Evolutionary conservation across 2,797 vertebrate species (phyloP), one percentile per base, ranked within the genome.

Genomic region (Ibycter americanus): DNA sequence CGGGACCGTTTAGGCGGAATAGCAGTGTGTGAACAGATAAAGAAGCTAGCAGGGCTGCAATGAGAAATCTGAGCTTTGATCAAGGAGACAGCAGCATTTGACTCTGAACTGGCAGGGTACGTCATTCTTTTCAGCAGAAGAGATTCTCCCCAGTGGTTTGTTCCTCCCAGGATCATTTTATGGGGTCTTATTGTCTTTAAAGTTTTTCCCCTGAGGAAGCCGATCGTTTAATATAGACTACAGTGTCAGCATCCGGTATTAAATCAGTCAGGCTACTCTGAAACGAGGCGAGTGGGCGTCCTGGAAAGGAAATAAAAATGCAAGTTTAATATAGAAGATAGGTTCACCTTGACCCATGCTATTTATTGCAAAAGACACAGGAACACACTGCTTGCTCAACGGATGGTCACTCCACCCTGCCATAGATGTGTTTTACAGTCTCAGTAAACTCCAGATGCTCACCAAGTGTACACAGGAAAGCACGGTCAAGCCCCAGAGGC

Each of bases 251-350:
- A 94, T 99, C 98, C 63, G 98, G 98, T 96, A 99, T 97, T 96
- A 99, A 97, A 92, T 98, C 98, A 93, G 97, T 97, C 89, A 98
- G 98, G 94, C 98, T 97, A 96, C 98, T 98, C 94, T 97, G 98
- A 97, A 99, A 99, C 2, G 97, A 98, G 92, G 98, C 98, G 20
- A 99, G 98, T 42, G 98, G 97, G 87, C 98, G 98, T 78, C 99
- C 99, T 99, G 98, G 83, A 95, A 83, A 95, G 58, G 87, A 96
- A 97, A 96, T 68, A 86, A 73, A 91, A 88, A n/a, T 8, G 1
- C 40, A 78, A 78, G 56, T 81, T 97, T 85, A 97, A 62, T 15
- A 68, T 36, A 74, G 56, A 44, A 67, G 36, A 67, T 19, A 44
- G 12, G 52, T 66, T 73, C 63, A 95, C 67, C 67, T 73, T 79